Percentiles rank a stretch among this genome's conserved stretches.
Evolutionary conservation across 2,888 invertebrate genomes (phyloP).

Genomic region (Ephialtes manifestator): DNA sequence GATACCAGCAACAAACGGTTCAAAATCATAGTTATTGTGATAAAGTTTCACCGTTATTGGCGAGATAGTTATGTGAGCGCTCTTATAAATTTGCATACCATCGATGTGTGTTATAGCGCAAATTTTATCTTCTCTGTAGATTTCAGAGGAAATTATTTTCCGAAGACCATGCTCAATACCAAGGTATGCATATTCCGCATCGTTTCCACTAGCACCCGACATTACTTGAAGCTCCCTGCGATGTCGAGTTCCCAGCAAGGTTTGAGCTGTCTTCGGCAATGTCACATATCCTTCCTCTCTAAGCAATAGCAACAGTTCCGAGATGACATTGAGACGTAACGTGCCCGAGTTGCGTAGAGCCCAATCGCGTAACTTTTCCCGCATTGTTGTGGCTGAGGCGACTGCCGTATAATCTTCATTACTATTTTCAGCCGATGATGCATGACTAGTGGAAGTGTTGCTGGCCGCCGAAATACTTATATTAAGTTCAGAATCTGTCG

Average conservation of each 20-base stretch:
- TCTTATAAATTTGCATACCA: too few species aligned
- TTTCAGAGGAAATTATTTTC: conserved; percentile 33
- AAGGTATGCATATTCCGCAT: conserved; percentile 56
- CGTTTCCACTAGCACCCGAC: conserved; percentile 18
- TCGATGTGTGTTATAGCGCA: conserved; percentile 46
- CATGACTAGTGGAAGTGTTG: too few species aligned
- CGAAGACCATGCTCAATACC: conserved; percentile 50
- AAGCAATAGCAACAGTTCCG: conserved; percentile 8
- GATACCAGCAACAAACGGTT: conserved; percentile 56
- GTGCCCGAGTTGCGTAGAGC: conserved; percentile 25
- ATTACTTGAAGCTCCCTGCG: conserved; percentile 32
- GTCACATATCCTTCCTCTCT: not conserved
- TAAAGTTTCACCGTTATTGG: too few species aligned
- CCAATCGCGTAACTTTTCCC: too few species aligned
- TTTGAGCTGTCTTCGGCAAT: conserved; percentile 36
- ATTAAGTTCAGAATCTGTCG: too few species aligned
- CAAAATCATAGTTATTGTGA: conserved; percentile 31
- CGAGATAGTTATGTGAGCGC: too few species aligned
- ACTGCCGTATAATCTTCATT: too few species aligned
- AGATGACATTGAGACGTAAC: conserved; percentile 39
- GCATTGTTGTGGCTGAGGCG: too few species aligned
- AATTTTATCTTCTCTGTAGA: conserved; percentile 55
- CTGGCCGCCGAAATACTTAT: too few species aligned
- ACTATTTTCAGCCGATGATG: too few species aligned
- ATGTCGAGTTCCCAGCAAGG: conserved; percentile 36